These are phyloP conservation scores for Cyclophora albipunctata DNA, from an alignment of 2,888 invertebrate species.

Conservation along the genomic window DNA sequence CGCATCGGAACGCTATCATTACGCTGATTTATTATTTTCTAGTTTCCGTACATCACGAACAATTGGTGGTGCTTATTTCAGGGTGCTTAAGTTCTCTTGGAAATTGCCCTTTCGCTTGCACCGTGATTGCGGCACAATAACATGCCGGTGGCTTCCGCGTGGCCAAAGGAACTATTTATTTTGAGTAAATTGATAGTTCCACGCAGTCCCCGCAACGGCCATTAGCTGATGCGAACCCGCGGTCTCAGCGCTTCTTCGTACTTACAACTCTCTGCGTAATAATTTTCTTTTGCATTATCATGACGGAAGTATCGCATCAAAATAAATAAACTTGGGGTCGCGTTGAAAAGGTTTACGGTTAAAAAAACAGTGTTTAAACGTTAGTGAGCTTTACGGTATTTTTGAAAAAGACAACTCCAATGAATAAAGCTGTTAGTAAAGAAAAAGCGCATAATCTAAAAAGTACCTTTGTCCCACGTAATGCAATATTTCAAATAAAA, in stretches of 20 bases:
- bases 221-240: slow-evolving; percentile 37
- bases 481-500: too few species aligned
- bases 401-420: too few species aligned
- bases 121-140: slow-evolving; percentile 61
- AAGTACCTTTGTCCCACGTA: too few species aligned
- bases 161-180: slow-evolving; percentile 59
- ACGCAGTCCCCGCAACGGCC: slow-evolving; percentile 35
- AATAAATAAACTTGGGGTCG: neutral
- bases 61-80: slow-evolving; percentile 36
- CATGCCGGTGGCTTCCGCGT: slow-evolving; percentile 62
- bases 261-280: slow-evolving; percentile 12
- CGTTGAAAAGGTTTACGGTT: too few species aligned
- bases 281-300: slow-evolving; percentile 10
- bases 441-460: too few species aligned
- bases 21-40: slow-evolving; percentile 60
- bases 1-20: slow-evolving; percentile 36
- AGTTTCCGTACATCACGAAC: slow-evolving; percentile 49
- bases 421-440: too few species aligned
- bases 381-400: too few species aligned
- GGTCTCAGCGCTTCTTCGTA: slow-evolving; percentile 21
- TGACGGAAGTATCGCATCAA: slow-evolving; percentile 4
- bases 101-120: slow-evolving; percentile 59
- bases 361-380: too few species aligned
- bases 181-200: slow-evolving; percentile 58
- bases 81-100: slow-evolving; percentile 53